Evolutionary conservation across 2,888 invertebrate genomes (phyloP), one percentile per base, ranked within the genome.

Genomic region (Zele albiditarsus): DNA sequence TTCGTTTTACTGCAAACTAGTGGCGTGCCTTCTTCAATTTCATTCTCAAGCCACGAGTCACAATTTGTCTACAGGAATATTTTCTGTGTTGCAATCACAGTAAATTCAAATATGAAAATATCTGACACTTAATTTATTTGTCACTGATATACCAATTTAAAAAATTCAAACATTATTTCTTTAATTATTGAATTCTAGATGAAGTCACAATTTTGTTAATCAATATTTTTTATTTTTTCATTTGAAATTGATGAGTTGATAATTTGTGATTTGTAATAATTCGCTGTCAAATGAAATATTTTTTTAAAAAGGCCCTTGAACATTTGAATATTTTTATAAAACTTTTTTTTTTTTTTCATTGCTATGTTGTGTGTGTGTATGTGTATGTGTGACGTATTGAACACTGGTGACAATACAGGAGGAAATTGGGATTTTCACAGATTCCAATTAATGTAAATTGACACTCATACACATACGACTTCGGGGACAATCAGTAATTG

Each of bases 21-120:
- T 53, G 46, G 60, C 38, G n/a, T 38, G 58, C 49, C 14, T 69
- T 27, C 53, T 69, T 63, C 38, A 74, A 60, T 68, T 68, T 58
- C 23, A 38, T 58, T 38, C 46, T 33, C 42, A 23, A 31, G 28
- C 67, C 67, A 67, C 67, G 46, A 60, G 14, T 53, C 53, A 63
- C 53, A 57, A 69, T 74, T 74, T 63, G n/a, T 57, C 23, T 38
- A 23, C 31, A n/a, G 63, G 14, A 49, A 53, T 58, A 1, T 33
- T 31, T 23, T 23, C 4, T n/a, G 42, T 62, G 3, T 2, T 28
- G 12, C 65, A 65, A 28, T 60, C 65, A 33, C 10, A 31, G n/a
- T 20, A 8, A 38, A 42, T n/a, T 42, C 14, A 2, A 1, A 66
- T 20, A 53, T 53, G 23, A 23, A 53, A 12, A 31, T 3, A 63